Evolutionary conservation across 1,140 invertebrate species (phyloP).

Genomic region (Brachionus asplanchnoidis): DNA sequence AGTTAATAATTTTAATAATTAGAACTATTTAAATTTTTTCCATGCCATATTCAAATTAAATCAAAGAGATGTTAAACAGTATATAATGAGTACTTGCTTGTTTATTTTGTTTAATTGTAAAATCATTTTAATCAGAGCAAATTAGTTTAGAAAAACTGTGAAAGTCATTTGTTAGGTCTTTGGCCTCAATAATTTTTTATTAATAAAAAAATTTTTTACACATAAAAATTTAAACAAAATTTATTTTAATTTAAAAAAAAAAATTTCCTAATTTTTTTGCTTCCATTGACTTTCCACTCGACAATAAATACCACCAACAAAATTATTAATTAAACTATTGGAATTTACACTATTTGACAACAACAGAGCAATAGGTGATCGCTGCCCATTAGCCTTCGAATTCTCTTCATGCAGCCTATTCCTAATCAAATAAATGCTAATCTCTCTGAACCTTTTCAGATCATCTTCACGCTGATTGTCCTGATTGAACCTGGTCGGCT

Average conservation of each 20-base stretch:
- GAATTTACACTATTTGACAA: conserved; percentile 21
- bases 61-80: too few species aligned
- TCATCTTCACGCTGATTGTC: conserved; percentile 57
- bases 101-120: too few species aligned
- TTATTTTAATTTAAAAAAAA: neutral
- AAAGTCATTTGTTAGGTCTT: too few species aligned
- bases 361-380: neutral
- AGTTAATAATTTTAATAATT: too few species aligned
- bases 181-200: neutral
- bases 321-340: conserved; percentile 12
- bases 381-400: neutral
- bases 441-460: conserved; percentile 42
- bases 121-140: too few species aligned
- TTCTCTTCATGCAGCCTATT: neutral
- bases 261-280: neutral
- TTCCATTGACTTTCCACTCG: conserved; percentile 10
- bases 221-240: neutral
- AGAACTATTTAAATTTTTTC: too few species aligned
- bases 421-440: conserved; percentile 5
- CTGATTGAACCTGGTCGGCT: conserved; percentile 55
- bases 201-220: neutral
- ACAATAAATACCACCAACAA: conserved; percentile 18
- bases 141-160: too few species aligned
- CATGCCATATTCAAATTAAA: too few species aligned
- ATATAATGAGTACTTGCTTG: too few species aligned